Conservation (phyloP, 1,140 invertebrate genomes). For the Plectrocnemia conspersa region DNA sequence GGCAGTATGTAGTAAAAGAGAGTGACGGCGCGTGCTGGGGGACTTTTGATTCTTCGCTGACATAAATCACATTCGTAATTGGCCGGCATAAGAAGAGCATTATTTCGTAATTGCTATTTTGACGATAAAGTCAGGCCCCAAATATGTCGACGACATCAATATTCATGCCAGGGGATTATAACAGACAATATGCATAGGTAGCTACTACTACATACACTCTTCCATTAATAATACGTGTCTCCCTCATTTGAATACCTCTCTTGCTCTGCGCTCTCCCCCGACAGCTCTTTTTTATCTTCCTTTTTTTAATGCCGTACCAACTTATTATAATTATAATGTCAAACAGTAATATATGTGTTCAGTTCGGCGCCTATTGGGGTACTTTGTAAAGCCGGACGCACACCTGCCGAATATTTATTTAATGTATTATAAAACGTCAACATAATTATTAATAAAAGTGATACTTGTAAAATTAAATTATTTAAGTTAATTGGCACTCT, state of each 20-base stretch:
- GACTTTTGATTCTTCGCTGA: too few relatives aligned
- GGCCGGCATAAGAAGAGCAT: slow-evolving; percentile 11
- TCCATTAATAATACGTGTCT: slow-evolving; percentile 33
- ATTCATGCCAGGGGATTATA: slow-evolving; percentile 32
- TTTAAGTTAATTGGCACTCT: too few relatives aligned
- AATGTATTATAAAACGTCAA: too few relatives aligned
- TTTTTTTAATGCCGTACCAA: slow-evolving; percentile 34
- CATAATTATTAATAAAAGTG: too few relatives aligned
- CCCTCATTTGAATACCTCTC: slow-evolving; percentile 34
- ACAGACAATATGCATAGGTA: slow-evolving; percentile 20
- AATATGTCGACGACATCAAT: slow-evolving; percentile 31
- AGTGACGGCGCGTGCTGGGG: background rate
- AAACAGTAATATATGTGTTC: slow-evolving; percentile 36
- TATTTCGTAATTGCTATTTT: slow-evolving; percentile 28
- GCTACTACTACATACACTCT: background rate
- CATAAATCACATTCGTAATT: slow-evolving; percentile 16
- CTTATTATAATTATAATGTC: slow-evolving; percentile 37
- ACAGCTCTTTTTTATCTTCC: slow-evolving; percentile 14
- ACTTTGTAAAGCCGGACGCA: slow-evolving; percentile 14
- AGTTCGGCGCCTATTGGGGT: slow-evolving; percentile 33
- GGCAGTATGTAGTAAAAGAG: too few relatives aligned
- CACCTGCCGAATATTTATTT: too few relatives aligned
- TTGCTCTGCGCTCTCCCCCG: background rate
- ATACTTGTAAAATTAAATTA: too few relatives aligned
- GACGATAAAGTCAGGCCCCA: slow-evolving; percentile 19